Percentiles rank a stretch among this genome's conserved stretches.
Evolutionary conservation across 2,797 vertebrate species (phyloP).

Genomic region (Rhinatrema bivittatum): DNA sequence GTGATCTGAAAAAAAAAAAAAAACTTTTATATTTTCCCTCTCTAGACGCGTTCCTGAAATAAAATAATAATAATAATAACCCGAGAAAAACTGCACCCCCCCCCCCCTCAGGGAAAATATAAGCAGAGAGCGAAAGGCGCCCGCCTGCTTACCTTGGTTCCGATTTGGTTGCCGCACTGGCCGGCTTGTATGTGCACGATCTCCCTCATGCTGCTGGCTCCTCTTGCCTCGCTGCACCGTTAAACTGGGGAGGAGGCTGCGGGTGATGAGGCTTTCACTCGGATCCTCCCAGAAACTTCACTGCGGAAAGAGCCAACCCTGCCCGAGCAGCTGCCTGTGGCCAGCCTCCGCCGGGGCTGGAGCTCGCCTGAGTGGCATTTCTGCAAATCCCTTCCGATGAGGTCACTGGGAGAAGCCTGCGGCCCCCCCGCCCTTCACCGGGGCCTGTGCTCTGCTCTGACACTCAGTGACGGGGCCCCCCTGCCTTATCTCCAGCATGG

Average conservation of each 20-base stretch:
- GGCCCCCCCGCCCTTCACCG: too few relatives aligned
- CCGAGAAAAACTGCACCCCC: too few relatives aligned
- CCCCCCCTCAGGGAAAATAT: too few relatives aligned
- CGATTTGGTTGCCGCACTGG: conserved; percentile 90
- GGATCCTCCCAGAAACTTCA: conserved; percentile 4
- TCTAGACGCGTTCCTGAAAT: too few relatives aligned
- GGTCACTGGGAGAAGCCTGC: background rate
- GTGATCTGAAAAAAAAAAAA: too few relatives aligned
- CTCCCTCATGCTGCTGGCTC: conserved; percentile 74
- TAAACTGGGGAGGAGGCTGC: background rate
- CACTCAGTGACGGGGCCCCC: too few relatives aligned
- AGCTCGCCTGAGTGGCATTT: background rate
- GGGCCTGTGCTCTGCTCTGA: too few relatives aligned
- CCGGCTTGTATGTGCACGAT: conserved; percentile 90
- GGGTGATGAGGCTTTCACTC: background rate
- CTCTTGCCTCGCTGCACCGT: background rate
- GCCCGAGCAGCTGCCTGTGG: background rate
- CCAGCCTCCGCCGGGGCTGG: conserved; percentile 5
- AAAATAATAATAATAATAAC: too few relatives aligned
- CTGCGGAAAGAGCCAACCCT: background rate
- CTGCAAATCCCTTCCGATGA: background rate
- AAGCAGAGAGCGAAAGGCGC: too few relatives aligned
- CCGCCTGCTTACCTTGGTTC: conserved; percentile 79
- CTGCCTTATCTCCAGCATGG: too few relatives aligned
- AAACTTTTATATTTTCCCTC: too few relatives aligned